Evolutionary conservation across 2,113 vertebrate genomes (phyloP).

Genomic region (Cyrtonyx montezumae): DNA sequence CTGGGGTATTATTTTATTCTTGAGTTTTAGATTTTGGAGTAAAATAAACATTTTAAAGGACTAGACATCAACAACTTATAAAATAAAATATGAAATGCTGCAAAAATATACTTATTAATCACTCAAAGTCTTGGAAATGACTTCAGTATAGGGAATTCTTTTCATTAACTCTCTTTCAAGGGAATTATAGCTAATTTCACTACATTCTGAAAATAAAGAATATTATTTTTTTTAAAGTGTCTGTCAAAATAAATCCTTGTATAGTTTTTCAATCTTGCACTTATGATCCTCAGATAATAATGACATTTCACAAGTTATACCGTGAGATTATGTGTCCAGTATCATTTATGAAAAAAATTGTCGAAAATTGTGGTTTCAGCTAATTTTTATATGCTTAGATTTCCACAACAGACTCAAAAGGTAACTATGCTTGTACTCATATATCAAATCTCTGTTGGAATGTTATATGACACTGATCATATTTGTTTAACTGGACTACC

Average conservation of each 20-base stretch:
- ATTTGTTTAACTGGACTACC: not conserved
- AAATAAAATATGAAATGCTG: not conserved
- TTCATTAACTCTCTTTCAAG: not conserved
- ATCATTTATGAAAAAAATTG: not conserved
- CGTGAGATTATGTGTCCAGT: not conserved
- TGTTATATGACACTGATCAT: not conserved
- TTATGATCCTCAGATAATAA: not conserved
- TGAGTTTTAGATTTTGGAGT: not conserved
- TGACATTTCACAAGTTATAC: not conserved
- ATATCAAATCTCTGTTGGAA: not conserved
- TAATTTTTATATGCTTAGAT: not conserved
- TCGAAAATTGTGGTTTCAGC: not conserved
- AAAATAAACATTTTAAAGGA: not conserved
- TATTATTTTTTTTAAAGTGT: not conserved
- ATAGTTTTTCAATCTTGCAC: not conserved
- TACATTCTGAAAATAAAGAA: not conserved
- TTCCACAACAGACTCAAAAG: not conserved
- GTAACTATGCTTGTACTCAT: not conserved
- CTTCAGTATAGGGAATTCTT: not conserved
- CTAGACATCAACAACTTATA: rapidly evolving
- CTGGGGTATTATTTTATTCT: not conserved
- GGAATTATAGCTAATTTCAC: not conserved
- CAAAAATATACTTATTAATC: rapidly evolving
- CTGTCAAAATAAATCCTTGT: not conserved
- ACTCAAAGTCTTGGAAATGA: not conserved